Evolutionary conservation across 2,797 vertebrate genomes (phyloP).

Genomic region (Notolepis coatsorum): DNA sequence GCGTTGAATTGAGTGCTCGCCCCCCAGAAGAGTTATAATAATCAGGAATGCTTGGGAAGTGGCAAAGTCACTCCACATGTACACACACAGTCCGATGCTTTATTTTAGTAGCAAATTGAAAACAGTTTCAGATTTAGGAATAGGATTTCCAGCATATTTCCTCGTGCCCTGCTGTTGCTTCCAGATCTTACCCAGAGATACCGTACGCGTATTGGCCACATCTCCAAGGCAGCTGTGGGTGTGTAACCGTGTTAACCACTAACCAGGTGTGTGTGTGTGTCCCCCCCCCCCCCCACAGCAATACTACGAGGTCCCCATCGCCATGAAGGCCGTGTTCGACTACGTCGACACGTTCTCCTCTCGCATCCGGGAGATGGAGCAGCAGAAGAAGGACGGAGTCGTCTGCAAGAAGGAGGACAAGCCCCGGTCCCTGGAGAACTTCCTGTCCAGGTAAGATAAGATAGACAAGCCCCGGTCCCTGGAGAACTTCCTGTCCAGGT

Average conservation of each 20-base stretch:
- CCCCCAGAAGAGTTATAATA: slow-evolving; percentile 28
- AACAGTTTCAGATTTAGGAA: background rate
- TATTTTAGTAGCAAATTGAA: background rate
- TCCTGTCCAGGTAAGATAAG: slow-evolving; percentile 92
- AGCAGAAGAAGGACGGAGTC: slow-evolving; percentile 94
- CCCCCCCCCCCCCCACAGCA: slow-evolving; percentile 79
- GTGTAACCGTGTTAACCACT: too few species aligned
- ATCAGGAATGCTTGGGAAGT: slow-evolving; percentile 21
- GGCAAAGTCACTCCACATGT: background rate
- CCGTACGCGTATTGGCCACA: too few species aligned
- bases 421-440: slow-evolving; percentile 95
- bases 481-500: too few species aligned
- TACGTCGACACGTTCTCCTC: slow-evolving; percentile 96
- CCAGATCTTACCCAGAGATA: background rate
- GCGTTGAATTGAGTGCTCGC: background rate
- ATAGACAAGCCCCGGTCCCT: too few species aligned
- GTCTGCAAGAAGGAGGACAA: slow-evolving; percentile 96
- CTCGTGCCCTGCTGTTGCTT: background rate
- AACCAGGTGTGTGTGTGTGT: too few species aligned
- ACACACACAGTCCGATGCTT: slow-evolving; percentile 9
- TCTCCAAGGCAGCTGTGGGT: too few species aligned
- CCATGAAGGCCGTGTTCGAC: slow-evolving; percentile 97
- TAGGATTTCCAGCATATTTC: slow-evolving; percentile 1
- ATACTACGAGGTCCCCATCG: slow-evolving; percentile 96
- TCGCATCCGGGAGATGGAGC: slow-evolving; percentile 97